Evolutionary conservation across 2,113 vertebrate genomes (phyloP).

Genomic region (Brachionichthys hirsutus): DNA sequence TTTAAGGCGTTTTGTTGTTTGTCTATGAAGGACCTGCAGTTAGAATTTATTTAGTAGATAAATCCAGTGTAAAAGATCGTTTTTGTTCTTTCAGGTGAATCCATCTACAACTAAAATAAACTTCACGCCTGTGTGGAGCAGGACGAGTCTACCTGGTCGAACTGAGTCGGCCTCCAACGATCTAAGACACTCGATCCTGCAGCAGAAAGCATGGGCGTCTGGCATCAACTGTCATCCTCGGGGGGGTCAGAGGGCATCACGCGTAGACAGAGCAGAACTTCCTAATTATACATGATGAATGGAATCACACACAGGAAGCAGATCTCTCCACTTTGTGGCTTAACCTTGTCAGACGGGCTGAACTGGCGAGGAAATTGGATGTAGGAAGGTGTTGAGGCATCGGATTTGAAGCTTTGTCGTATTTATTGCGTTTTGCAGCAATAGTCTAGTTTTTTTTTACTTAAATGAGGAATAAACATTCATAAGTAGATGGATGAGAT

Average conservation of each 20-base stretch:
- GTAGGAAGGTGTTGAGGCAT: constrained; percentile 34
- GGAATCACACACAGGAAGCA: constrained; percentile 70
- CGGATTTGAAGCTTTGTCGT: constrained; percentile 1
- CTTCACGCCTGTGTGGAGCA: too few relatives aligned
- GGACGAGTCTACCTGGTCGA: too few relatives aligned
- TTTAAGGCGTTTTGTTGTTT: too few relatives aligned
- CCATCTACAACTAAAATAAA: too few relatives aligned
- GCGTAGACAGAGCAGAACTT: constrained; percentile 70
- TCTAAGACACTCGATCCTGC: constrained; percentile 13
- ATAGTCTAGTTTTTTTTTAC: background rate
- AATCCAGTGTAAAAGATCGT: too few relatives aligned
- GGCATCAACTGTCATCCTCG: constrained; percentile 61
- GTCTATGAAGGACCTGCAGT: too few relatives aligned
- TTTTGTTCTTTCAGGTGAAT: too few relatives aligned
- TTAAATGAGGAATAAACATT: background rate
- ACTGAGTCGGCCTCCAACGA: background rate
- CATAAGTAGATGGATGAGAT: constrained; percentile 22
- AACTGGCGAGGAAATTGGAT: constrained; percentile 78
- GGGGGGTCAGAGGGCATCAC: constrained; percentile 61
- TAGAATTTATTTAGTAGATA: too few relatives aligned
- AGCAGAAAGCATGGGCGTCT: constrained; percentile 54
- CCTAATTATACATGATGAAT: constrained; percentile 75
- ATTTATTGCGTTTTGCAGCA: background rate
- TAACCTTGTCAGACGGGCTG: constrained; percentile 82
- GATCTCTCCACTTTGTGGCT: constrained; percentile 63